Evolutionary conservation across 2,797 vertebrate species (phyloP), one percentile per base, ranked within the genome.

Genomic region (Pangasius sanitwongsei): DNA sequence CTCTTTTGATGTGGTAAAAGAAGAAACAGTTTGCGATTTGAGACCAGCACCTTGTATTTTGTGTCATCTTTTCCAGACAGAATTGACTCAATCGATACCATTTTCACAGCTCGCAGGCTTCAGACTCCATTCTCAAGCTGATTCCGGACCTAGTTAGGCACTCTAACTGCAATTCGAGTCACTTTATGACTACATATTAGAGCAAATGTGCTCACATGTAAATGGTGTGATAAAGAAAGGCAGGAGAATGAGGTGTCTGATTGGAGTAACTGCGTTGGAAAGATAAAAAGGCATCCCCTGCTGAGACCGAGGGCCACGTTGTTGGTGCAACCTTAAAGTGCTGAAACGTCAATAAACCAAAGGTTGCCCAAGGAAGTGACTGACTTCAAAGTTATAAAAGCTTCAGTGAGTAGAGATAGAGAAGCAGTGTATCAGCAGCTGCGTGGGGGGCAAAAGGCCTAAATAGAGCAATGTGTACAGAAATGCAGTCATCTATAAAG

Each of bases 181-280:
- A 93, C 83, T 95, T 96, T 95, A 96, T 90, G 92, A 91, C 88
- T 18, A 13, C 90, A 90, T 91, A 85, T 83, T 90, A 83, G 87
- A 93, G 92, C 88, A 91, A 90, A 91, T 91, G 92, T 92, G 93
- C 91, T 93, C 92, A 92, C 88, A 92, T 83, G 53, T 92, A 92
- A 94, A 92, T 90, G 63, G 91, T 86, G 92, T 92, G 89, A 87
- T 93, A 93, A 93, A 93, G 53, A 93, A 87, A 78, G 88, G 69
- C 77, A 81, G 83, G 63, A 25, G 92, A 92, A 89, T 12, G 93
- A 92, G 91, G 93, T 90, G 92, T 92, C 90, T 89, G 91, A 89
- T 44, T 34, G 90, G 93, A 85, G 87, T 88, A 63, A 74, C 61
- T 88, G 18, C 48, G 88, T 67, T 83, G 85, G 34, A 89, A 88